Evolutionary conservation across 2,888 invertebrate species (phyloP).

Genomic region (Camptogramma bilineatum): DNA sequence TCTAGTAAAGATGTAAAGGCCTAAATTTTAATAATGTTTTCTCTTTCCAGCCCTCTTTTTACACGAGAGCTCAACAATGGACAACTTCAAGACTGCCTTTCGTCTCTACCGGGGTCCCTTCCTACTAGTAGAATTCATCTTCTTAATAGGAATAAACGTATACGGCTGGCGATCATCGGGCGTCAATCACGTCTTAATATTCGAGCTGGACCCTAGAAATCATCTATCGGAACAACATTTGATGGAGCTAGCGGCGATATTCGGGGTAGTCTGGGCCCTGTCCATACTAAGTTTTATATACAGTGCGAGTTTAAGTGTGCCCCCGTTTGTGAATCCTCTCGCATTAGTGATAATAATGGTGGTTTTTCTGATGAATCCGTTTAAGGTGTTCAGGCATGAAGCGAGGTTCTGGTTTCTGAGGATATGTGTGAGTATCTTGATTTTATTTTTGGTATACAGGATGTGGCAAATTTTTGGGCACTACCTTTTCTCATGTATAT

Average conservation of each 20-base stretch:
- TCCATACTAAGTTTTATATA: conserved; percentile 94
- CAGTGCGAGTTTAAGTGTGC: conserved; percentile 93
- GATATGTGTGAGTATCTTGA: conserved; percentile 89
- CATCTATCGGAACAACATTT: conserved; percentile 97
- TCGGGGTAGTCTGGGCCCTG: conserved; percentile 97
- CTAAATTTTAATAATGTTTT: neutral
- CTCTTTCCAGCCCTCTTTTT: conserved; percentile 89
- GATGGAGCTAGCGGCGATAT: conserved; percentile 96
- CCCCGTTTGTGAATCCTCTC: conserved; percentile 96
- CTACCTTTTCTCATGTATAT: too few relatives aligned
- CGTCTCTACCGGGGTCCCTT: conserved; percentile 97
- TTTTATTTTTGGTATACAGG: neutral
- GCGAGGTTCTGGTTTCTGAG: conserved; percentile 97
- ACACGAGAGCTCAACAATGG: conserved; percentile 87
- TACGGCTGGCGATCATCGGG: conserved; percentile 99
- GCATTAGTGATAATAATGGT: conserved; percentile 92
- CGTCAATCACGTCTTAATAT: conserved; percentile 98
- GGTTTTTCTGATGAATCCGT: conserved; percentile 95
- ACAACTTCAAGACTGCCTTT: conserved; percentile 94
- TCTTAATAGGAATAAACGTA: conserved; percentile 97
- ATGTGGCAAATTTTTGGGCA: too few relatives aligned
- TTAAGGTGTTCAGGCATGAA: conserved; percentile 95
- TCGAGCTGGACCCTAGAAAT: conserved; percentile 97
- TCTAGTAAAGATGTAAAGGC: too few relatives aligned
- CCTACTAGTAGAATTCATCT: conserved; percentile 95